These are phyloP conservation scores for Crocuta crocuta DNA, from an alignment of 2,113 vertebrate genomes.

Conservation along the genomic window DNA sequence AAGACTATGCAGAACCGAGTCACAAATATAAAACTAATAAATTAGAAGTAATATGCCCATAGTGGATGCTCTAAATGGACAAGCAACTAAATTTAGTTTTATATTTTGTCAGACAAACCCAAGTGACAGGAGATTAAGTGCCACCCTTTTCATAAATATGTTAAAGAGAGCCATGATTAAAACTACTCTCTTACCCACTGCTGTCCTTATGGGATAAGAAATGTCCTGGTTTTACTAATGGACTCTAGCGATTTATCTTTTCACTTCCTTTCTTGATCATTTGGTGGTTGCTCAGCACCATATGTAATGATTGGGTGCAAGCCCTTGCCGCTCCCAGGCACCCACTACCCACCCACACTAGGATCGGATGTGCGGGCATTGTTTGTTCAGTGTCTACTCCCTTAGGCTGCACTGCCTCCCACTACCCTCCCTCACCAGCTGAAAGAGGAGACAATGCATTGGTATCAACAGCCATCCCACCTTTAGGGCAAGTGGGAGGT, in stretches of 20 bases:
- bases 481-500: constrained; percentile 66
- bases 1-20: too few relatives aligned
- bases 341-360: constrained; percentile 30
- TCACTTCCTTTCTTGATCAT: constrained; percentile 67
- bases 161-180: constrained; percentile 50
- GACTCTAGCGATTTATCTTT: constrained; percentile 73
- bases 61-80: constrained; percentile 56
- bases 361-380: constrained; percentile 70
- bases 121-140: constrained; percentile 65
- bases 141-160: constrained; percentile 63
- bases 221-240: constrained; percentile 65
- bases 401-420: constrained; percentile 77
- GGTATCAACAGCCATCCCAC: constrained; percentile 72
- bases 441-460: constrained; percentile 76
- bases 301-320: constrained; percentile 70
- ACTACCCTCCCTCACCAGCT: constrained; percentile 59
- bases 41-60: constrained; percentile 45
- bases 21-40: background rate
- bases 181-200: constrained; percentile 65
- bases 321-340: constrained; percentile 69
- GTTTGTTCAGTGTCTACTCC: constrained; percentile 69
- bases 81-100: constrained; percentile 67
- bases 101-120: constrained; percentile 71
- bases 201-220: constrained; percentile 20
- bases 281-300: constrained; percentile 44